A percentile compares a stretch with the other conserved stretches of the same genome.
Evolutionary conservation across 2,113 vertebrate species (phyloP).

Genomic region (Agelaius phoeniceus): DNA sequence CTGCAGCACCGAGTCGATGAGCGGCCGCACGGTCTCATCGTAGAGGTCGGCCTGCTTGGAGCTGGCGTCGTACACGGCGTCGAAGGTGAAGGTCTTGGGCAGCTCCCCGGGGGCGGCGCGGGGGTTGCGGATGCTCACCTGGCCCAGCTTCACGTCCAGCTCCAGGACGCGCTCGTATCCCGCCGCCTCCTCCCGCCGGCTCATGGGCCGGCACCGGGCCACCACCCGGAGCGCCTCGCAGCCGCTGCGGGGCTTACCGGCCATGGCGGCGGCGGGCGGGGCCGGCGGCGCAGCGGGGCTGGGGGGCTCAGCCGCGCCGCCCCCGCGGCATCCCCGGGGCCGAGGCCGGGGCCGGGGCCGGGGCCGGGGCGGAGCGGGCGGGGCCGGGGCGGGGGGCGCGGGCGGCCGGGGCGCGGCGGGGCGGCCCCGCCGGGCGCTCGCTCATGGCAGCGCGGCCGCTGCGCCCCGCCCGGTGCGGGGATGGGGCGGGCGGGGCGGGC

Average conservation of each 20-base stretch:
- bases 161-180: constrained; percentile 82
- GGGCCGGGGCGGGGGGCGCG: no score
- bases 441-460: no score
- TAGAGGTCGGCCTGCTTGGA: constrained; percentile 90
- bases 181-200: constrained; percentile 80
- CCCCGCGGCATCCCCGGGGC: no score
- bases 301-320: no score
- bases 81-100: constrained; percentile 93
- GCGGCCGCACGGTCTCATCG: constrained; percentile 89
- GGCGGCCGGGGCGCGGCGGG: no score
- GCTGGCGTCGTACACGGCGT: constrained; percentile 88
- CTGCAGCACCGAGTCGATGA: constrained; percentile 88
- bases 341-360: no score
- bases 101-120: constrained; percentile 83
- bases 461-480: no score
- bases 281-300: no score
- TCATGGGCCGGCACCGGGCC: constrained; percentile 91
- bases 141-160: constrained; percentile 89
- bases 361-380: no score
- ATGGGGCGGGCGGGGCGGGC: not conserved
- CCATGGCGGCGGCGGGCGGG: constrained; percentile 60
- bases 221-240: constrained; percentile 91
- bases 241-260: constrained; percentile 76
- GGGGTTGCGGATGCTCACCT: constrained; percentile 89
- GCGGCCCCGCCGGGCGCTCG: no score